A percentile compares a stretch with the other conserved stretches of the same genome.
Evolutionary conservation across 1,140 invertebrate species (phyloP).

Genomic region (Tetragnatha versicolor): DNA sequence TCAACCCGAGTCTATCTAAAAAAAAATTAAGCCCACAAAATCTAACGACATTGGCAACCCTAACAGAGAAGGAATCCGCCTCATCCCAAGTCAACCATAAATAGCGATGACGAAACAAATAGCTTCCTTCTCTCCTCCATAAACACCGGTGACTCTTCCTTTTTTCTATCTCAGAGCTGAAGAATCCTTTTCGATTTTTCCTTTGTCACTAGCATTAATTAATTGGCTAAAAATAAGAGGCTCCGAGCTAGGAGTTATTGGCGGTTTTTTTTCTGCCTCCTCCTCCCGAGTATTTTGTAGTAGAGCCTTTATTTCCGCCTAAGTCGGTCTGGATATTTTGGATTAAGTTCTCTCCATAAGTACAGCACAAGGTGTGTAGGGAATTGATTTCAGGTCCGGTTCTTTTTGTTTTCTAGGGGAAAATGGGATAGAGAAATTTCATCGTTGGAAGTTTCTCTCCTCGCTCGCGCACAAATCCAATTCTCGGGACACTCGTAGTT

Average conservation of each 20-base stretch:
- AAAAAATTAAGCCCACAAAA: too few species aligned
- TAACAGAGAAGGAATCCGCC: too few species aligned
- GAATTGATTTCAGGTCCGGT: slow-evolving; percentile 1
- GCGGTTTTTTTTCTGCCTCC: not conserved
- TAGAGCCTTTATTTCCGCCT: not conserved
- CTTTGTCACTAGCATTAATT: slow-evolving; percentile 34
- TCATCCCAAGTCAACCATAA: not conserved
- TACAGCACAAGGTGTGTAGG: not conserved
- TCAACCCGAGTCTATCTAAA: too few species aligned
- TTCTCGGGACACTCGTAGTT: too few species aligned
- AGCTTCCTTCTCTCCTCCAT: not conserved
- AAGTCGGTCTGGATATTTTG: not conserved
- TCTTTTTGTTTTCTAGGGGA: not conserved
- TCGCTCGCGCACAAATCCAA: too few species aligned
- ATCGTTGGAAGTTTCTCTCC: too few species aligned
- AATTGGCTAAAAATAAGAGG: slow-evolving; percentile 38
- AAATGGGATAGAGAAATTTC: slow-evolving; percentile 9
- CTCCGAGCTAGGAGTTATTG: not conserved
- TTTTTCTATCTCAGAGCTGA: not conserved
- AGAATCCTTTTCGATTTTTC: not conserved
- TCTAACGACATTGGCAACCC: too few species aligned
- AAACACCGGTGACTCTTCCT: not conserved
- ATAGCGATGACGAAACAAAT: not conserved
- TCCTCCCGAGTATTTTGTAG: too few species aligned
- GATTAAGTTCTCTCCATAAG: not conserved